Evolutionary conservation across 1,140 invertebrate species (phyloP).

Genomic region (Probaryconus sp.): DNA sequence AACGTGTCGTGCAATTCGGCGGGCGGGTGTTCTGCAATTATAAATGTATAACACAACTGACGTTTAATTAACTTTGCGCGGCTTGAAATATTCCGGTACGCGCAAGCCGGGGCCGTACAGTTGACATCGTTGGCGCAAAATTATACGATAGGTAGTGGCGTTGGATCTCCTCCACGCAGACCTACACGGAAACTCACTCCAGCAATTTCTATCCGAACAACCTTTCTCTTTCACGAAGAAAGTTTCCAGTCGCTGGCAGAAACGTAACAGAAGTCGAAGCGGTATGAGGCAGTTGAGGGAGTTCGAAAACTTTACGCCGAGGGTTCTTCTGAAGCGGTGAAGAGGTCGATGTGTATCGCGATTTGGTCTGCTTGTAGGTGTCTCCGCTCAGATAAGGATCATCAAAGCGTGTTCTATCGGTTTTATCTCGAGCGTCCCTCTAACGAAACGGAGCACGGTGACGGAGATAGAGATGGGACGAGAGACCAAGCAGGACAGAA

Average conservation of each 20-base stretch:
- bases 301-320: slow-evolving; percentile 63
- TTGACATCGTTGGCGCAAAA: slow-evolving; percentile 9
- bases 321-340: slow-evolving; percentile 37
- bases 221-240: slow-evolving; percentile 37
- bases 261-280: slow-evolving; percentile 26
- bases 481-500: slow-evolving; percentile 56
- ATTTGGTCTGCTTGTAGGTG: slow-evolving; percentile 56
- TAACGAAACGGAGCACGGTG: slow-evolving; percentile 25
- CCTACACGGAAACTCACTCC: slow-evolving; percentile 37
- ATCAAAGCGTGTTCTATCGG: slow-evolving; percentile 73
- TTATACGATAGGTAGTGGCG: slow-evolving; percentile 34
- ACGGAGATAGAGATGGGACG: slow-evolving; percentile 12
- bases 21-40: slow-evolving; percentile 38
- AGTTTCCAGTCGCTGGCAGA: slow-evolving; percentile 30
- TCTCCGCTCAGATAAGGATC: slow-evolving; percentile 68
- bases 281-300: slow-evolving; percentile 41
- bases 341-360: slow-evolving; percentile 32
- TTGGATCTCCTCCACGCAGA: not conserved
- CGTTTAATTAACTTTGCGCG: slow-evolving; percentile 47
- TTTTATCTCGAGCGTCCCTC: slow-evolving; percentile 70
- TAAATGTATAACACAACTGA: slow-evolving; percentile 51
- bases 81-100: slow-evolving; percentile 17
- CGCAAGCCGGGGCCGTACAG: not conserved
- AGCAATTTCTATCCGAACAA: slow-evolving; percentile 40
- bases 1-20: slow-evolving; percentile 8